phyloP scores from a whole-genome alignment of 2,113 vertebrate genomes.

The Eulemur macaco region DNA sequence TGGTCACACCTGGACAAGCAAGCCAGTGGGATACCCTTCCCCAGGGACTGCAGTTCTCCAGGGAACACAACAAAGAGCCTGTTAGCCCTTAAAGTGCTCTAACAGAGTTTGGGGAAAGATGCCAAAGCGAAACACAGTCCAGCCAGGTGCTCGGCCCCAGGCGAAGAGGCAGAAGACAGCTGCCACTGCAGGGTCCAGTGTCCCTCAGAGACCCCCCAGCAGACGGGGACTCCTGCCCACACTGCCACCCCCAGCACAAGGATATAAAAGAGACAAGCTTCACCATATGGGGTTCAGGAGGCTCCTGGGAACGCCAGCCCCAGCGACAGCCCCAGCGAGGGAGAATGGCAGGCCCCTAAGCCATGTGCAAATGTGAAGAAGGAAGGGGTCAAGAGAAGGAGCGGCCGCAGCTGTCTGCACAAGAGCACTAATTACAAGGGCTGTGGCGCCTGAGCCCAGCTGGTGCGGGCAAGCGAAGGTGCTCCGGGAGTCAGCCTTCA shows the following conservation, averaged over 20 bases:
- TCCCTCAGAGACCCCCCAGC: not conserved
- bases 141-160: not conserved
- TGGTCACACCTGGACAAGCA: not conserved
- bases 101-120: not conserved
- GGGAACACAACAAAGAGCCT: not conserved
- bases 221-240: not conserved
- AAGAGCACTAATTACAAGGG: constrained; percentile 60
- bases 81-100: not conserved
- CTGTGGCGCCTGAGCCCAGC: not conserved
- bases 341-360: constrained; percentile 74
- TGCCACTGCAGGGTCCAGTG: not conserved
- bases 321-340: not conserved
- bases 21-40: not conserved
- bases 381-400: constrained; percentile 61
- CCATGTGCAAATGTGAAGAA: constrained; percentile 66
- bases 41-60: not conserved
- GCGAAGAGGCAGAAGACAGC: not conserved
- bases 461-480: not conserved
- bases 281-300: constrained; percentile 65
- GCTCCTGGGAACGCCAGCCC: constrained; percentile 7
- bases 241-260: not conserved
- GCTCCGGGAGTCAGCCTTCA: not conserved
- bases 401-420: constrained; percentile 74
- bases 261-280: constrained; percentile 45
- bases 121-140: not conserved